Base-by-base conservation (phyloP, 2,797 vertebrate genomes). In the Menidia menidia region DNA sequence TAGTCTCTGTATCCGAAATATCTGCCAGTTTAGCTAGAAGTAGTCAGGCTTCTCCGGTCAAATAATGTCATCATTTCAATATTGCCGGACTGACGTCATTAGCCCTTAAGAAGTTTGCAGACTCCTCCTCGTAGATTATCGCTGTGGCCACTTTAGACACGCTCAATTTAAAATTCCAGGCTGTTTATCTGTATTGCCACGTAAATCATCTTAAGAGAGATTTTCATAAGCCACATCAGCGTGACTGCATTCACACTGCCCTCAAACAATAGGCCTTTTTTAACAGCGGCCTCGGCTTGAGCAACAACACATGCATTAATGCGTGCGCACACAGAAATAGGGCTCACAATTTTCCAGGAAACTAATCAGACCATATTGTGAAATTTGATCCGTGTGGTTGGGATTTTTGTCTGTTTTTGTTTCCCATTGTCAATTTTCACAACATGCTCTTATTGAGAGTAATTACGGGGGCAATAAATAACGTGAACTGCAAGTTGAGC, bases 121-220 rank as follows among this genome's bases (percentile, higher is more conserved):
- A 25, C 25, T 19, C 13, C 19, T 25, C 11, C 58, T 11, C 42
- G 50, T 16, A 0, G 55, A 45, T 30, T 44, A 51, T 25, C 51
- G 6, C 33, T 66, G 54, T 13, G 18, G 2, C 6, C 45, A 52
- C 65, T 71, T 71, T 6, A 60, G 35, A 7, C 19, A 19, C 11
- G 9, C 19, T 31, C 30, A 41, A 10, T 41, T 64, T 50, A 5
- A 4, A 12, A 64, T 58, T 52, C 48, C 30, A n/a, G 41, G 7
- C 14, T 35, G 54, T 56, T 71, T 61, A 35, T 73, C 57, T 53
- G 19, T 44, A n/a, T 42, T 60, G 70, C 42, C 48, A 50, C 43
- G 25, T 54, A 61, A 65, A 62, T 73, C 53, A 54, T 60, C 18
- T 59, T 50, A 41, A 56, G 16, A 57, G 43, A 61, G 63, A 52